These are phyloP conservation scores for Parnassius smintheus DNA, from an alignment of 2,888 invertebrate species.

Conservation along the genomic window DNA sequence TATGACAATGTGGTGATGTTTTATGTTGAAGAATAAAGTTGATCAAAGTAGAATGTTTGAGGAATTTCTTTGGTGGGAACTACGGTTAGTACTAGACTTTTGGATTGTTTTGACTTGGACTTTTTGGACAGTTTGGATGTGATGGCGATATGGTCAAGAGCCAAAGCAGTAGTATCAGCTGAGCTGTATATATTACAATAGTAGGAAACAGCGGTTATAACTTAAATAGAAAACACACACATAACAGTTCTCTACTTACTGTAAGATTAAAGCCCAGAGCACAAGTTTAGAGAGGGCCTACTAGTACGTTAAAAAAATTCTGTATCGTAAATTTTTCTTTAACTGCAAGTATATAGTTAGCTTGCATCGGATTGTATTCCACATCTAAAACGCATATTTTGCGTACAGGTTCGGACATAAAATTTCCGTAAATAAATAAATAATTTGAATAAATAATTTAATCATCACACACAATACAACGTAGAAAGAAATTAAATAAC, in stretches of 20 bases:
- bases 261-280: constrained; percentile 67
- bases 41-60: no score
- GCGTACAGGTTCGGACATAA: no score
- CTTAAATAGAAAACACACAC: neutral
- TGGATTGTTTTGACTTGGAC: neutral
- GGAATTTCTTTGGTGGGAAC: no score
- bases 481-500: no score
- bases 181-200: no score
- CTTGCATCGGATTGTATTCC: no score
- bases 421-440: no score
- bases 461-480: no score
- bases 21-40: no score
- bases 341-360: neutral
- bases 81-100: neutral
- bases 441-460: no score
- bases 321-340: constrained; percentile 63
- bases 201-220: neutral
- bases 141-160: neutral
- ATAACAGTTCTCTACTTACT: constrained; percentile 41
- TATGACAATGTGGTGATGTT: no score
- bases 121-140: neutral
- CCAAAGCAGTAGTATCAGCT: neutral
- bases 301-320: constrained; percentile 62
- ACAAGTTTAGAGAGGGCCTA: constrained; percentile 67
- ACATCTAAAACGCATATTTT: no score